These are phyloP conservation scores for Macaria notata DNA, from an alignment of 2,888 invertebrate species.

Conservation along the genomic window DNA sequence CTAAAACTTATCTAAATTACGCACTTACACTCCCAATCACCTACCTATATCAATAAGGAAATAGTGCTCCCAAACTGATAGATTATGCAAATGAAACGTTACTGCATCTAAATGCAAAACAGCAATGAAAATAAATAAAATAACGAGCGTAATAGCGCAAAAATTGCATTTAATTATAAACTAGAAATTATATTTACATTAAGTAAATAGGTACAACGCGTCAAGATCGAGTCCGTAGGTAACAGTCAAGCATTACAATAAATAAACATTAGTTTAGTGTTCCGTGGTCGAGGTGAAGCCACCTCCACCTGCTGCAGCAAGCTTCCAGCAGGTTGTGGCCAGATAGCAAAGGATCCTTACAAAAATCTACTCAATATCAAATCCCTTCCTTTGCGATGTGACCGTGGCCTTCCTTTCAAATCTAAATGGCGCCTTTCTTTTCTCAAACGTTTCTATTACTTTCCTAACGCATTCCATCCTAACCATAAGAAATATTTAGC, in stretches of 20 bases:
- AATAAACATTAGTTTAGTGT: conserved; percentile 57
- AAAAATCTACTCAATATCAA: conserved; percentile 23
- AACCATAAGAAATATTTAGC: conserved; percentile 4
- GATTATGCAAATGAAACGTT: neutral
- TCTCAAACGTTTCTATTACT: neutral
- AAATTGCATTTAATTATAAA: conserved; percentile 72
- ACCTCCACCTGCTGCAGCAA: conserved; percentile 49
- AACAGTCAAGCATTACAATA: conserved; percentile 76
- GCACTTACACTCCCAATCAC: neutral
- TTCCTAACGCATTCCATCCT: neutral
- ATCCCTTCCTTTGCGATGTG: conserved; percentile 40
- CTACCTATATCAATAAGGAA: neutral
- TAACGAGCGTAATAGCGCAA: conserved; percentile 45
- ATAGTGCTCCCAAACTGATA: neutral
- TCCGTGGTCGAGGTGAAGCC: conserved; percentile 51
- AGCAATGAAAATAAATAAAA: conserved; percentile 5
- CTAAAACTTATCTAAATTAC: conserved; percentile 1
- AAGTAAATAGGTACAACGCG: conserved; percentile 73
- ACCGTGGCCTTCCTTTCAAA: conserved; percentile 37
- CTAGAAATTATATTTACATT: conserved; percentile 69
- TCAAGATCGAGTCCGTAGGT: conserved; percentile 78
- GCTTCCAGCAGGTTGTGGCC: conserved; percentile 39
- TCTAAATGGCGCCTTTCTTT: conserved; percentile 15
- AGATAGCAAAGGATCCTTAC: conserved; percentile 40
- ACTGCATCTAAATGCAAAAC: neutral